Base-by-base conservation (phyloP, 2,797 vertebrate genomes). In the Betta splendens region DNA sequence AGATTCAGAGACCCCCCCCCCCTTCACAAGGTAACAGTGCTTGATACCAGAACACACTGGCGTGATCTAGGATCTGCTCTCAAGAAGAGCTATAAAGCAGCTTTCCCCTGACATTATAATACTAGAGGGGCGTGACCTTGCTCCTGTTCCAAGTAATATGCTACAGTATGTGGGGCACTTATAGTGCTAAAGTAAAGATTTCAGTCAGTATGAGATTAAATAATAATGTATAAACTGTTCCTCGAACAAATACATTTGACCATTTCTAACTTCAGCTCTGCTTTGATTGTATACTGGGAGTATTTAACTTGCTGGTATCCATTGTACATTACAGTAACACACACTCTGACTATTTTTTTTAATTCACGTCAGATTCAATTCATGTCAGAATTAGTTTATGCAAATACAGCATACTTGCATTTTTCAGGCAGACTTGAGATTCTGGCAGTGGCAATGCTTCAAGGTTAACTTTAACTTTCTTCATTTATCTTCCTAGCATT, bases 41-140 rank as follows among this genome's bases (percentile, higher is more conserved):
- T 58, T 35, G 49, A 69, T 64, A 72, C 21, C 47, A 43, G 37
- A 43, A 42, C 48, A 61, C 46, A 28, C 40, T 63, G 49, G 69
- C 54, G 56, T 42, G 78, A 84, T 77, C 62, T 75, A 77, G 76
- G 83, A 75, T 40, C 58, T 77, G 60, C 68, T 64, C 59, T 76
- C n/a, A n/a, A n/a, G n/a, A n/a, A n/a, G n/a, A n/a, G n/a, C 60
- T 64, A 18, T 50, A 38, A 53, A 54, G 46, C 28, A 42, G 42
- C 71, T 72, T 49, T 75, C 63, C 64, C 50, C 67, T 65, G 55
- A 60, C 63, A 76, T 62, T 48, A 43, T 62, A 49, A 76, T 54
- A 32, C 1, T 1, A 48, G 29, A 49, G 47, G 62, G 32, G 43
- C 28, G 46, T 23, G 20, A 23, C 35, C 54, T 44, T 1, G 5